A percentile compares a stretch with the other conserved stretches of the same genome.
phyloP scores from a whole-genome alignment of 1,140 invertebrate species.

The Drosophila nebulosa region DNA sequence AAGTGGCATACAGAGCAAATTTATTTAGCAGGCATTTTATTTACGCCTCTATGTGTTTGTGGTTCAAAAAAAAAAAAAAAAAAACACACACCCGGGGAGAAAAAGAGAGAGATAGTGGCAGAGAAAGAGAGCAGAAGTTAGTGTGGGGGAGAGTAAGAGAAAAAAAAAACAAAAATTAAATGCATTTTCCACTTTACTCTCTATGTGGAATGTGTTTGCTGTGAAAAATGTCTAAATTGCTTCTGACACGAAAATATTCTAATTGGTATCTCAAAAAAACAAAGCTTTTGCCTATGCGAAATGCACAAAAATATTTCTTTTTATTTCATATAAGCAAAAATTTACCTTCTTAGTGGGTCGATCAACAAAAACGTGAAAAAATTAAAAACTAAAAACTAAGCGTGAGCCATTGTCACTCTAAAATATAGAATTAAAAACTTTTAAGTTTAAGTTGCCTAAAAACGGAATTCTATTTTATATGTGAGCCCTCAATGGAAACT shows the following conservation, averaged over 20 bases:
- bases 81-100: background rate
- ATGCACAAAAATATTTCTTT: background rate
- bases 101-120: background rate
- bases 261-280: background rate
- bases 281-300: background rate
- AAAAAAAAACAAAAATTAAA: background rate
- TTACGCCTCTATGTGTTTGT: constrained; percentile 6
- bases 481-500: too few relatives aligned
- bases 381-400: too few relatives aligned
- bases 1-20: constrained; percentile 51
- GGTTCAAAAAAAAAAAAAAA: background rate
- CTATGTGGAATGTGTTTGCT: background rate
- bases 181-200: background rate
- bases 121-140: too few relatives aligned
- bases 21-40: constrained; percentile 53
- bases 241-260: background rate
- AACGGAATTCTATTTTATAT: too few relatives aligned
- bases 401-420: too few relatives aligned
- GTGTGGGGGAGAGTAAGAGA: background rate
- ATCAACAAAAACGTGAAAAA: too few relatives aligned
- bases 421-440: too few relatives aligned
- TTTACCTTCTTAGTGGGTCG: background rate
- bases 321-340: background rate
- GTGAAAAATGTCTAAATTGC: background rate
- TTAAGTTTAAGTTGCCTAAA: too few relatives aligned